Percentiles rank a stretch among this genome's conserved stretches.
Conservation (phyloP, 2,113 vertebrate genomes). For the Oreotragus oreotragus region DNA sequence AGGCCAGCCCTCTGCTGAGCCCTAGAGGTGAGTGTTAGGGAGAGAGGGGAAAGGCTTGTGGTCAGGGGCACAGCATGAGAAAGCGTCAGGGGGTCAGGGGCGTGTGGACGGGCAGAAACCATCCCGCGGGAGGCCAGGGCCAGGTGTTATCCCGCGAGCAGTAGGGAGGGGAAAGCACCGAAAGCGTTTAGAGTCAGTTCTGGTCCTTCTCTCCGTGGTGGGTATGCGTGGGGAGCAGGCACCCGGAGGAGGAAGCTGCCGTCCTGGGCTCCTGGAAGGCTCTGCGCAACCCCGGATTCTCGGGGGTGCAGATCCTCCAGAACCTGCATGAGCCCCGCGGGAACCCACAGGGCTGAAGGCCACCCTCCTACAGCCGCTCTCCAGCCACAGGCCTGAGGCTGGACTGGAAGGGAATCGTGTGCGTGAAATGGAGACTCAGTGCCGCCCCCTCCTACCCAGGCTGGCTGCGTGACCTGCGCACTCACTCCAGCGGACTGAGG, state of each 20-base stretch:
- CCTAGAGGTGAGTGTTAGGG: too few species aligned
- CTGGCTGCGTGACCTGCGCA: neutral
- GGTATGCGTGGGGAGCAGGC: neutral
- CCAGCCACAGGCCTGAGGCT: fast-evolving
- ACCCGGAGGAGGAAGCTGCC: too few species aligned
- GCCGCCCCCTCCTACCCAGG: fast-evolving
- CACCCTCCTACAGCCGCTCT: neutral
- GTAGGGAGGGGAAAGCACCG: too few species aligned
- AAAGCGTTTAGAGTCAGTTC: fast-evolving
- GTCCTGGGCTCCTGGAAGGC: neutral
- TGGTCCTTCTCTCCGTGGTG: neutral
- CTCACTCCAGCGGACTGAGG: neutral
- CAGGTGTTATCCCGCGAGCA: neutral
- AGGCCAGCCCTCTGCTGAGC: neutral
- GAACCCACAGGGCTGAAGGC: neutral
- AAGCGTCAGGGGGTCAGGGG: neutral
- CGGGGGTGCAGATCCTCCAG: fast-evolving
- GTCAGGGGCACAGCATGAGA: too few species aligned
- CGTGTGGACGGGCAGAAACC: neutral
- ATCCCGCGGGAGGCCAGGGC: too few species aligned
- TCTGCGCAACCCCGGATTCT: fast-evolving
- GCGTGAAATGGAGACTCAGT: fast-evolving
- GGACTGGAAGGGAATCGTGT: neutral
- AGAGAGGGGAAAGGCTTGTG: neutral
- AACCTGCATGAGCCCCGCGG: neutral